Percentiles rank a stretch among this genome's conserved stretches.
Evolutionary conservation across 2,888 invertebrate genomes (phyloP).

Genomic region (Cheiracanthium punctorium): DNA sequence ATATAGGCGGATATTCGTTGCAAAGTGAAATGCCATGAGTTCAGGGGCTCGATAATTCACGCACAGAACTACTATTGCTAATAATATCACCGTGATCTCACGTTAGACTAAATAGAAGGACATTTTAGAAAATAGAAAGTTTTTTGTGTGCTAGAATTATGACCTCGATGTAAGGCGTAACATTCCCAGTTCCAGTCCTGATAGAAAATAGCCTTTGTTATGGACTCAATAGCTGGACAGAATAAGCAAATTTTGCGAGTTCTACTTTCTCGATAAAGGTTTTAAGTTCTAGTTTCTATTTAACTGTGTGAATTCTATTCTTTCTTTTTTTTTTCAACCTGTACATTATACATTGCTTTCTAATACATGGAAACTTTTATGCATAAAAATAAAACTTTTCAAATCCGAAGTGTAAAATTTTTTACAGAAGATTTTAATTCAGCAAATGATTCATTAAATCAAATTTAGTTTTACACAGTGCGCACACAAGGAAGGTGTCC

Average conservation of each 20-base stretch:
- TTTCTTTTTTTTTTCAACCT: too few relatives aligned
- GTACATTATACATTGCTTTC: too few relatives aligned
- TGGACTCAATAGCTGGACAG: background rate
- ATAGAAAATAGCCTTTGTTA: background rate
- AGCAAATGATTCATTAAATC: too few relatives aligned
- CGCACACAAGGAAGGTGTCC: too few relatives aligned
- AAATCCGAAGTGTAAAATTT: too few relatives aligned
- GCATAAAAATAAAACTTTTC: too few relatives aligned
- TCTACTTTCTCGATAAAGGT: background rate
- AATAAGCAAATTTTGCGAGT: background rate
- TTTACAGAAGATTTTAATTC: too few relatives aligned
- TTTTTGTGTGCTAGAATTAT: conserved; percentile 39
- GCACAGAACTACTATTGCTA: conserved; percentile 35
- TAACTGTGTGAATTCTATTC: too few relatives aligned
- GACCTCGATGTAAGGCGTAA: conserved; percentile 55
- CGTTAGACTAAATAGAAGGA: conserved; percentile 27
- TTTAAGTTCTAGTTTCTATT: background rate
- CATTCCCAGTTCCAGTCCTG: background rate
- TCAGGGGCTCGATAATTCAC: conserved; percentile 67
- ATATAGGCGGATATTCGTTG: conserved; percentile 62
- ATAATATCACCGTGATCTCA: conserved; percentile 45
- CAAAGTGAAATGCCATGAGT: conserved; percentile 52
- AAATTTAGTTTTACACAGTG: too few relatives aligned
- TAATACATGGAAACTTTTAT: too few relatives aligned
- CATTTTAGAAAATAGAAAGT: conserved; percentile 40